Percentiles rank a stretch among this genome's conserved stretches.
Evolutionary conservation across 2,888 invertebrate genomes (phyloP).

Genomic region (Yponomeuta malinellus): DNA sequence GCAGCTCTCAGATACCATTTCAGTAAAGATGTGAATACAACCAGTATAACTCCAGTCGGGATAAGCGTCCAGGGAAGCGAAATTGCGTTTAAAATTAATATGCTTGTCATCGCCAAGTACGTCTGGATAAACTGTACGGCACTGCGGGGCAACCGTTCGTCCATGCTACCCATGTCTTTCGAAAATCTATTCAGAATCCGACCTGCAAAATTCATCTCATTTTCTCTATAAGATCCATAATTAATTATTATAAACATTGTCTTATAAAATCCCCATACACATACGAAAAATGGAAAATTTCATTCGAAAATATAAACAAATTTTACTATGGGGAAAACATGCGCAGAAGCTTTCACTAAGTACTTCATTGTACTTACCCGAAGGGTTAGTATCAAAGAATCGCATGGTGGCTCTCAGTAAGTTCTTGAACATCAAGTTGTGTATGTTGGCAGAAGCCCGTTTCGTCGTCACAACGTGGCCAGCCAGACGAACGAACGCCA

Average conservation of each 20-base stretch:
- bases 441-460: constrained; percentile 80
- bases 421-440: constrained; percentile 83
- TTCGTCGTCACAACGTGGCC: constrained; percentile 78
- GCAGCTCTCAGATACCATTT: constrained; percentile 83
- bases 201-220: constrained; percentile 40
- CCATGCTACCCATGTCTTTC: constrained; percentile 88
- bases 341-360: too few species aligned
- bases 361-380: constrained; percentile 66
- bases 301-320: too few species aligned
- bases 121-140: constrained; percentile 78
- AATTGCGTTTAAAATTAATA: constrained; percentile 54
- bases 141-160: constrained; percentile 82
- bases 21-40: constrained; percentile 79
- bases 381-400: constrained; percentile 87
- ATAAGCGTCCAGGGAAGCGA: constrained; percentile 61
- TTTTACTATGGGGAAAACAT: too few species aligned
- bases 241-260: not conserved
- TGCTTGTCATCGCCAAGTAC: constrained; percentile 53
- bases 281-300: too few species aligned
- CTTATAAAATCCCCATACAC: too few species aligned
- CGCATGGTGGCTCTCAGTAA: constrained; percentile 81
- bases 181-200: constrained; percentile 86
- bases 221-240: too few species aligned
- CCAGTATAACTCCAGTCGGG: constrained; percentile 49
- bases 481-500: constrained; percentile 71